Conservation (phyloP, 1,140 invertebrate species). For the Drosophila saltans region DNA sequence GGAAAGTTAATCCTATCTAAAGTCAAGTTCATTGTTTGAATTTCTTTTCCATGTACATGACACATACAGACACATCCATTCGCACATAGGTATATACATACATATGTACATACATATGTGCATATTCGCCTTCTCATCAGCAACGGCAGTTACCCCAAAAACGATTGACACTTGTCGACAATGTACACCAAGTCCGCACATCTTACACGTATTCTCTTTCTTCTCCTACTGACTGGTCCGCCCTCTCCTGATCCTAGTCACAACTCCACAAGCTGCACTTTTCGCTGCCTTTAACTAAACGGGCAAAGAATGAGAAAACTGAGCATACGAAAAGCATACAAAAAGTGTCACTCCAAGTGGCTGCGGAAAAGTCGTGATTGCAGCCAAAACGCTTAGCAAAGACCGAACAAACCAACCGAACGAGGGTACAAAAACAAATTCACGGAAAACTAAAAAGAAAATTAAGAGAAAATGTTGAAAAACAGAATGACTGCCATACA, state of each 20-base stretch:
- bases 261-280: constrained; percentile 53
- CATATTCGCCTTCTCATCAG: constrained; percentile 10
- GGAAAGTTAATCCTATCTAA: constrained; percentile 27
- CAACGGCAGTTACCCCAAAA: constrained; percentile 48
- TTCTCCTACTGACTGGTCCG: not conserved
- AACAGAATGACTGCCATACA: constrained; percentile 66
- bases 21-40: constrained; percentile 13
- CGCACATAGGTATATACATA: constrained; percentile 20
- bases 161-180: constrained; percentile 77
- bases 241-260: constrained; percentile 39
- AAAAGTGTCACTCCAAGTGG: constrained; percentile 74
- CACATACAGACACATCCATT: not conserved
- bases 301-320: constrained; percentile 20
- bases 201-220: too few species aligned
- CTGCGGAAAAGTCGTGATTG: constrained; percentile 80
- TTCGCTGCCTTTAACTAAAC: constrained; percentile 58
- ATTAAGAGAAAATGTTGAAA: constrained; percentile 42
- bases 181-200: constrained; percentile 54
- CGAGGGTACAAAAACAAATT: constrained; percentile 15
- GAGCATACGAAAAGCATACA: constrained; percentile 31
- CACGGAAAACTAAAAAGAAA: constrained; percentile 23
- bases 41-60: not conserved
- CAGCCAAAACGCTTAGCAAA: constrained; percentile 74
- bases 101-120: not conserved
- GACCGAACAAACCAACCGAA: constrained; percentile 29